phyloP scores from a whole-genome alignment of 30 jellyfish, hydroid and myxozoan genomes.

The Pelagia noctiluca region DNA sequence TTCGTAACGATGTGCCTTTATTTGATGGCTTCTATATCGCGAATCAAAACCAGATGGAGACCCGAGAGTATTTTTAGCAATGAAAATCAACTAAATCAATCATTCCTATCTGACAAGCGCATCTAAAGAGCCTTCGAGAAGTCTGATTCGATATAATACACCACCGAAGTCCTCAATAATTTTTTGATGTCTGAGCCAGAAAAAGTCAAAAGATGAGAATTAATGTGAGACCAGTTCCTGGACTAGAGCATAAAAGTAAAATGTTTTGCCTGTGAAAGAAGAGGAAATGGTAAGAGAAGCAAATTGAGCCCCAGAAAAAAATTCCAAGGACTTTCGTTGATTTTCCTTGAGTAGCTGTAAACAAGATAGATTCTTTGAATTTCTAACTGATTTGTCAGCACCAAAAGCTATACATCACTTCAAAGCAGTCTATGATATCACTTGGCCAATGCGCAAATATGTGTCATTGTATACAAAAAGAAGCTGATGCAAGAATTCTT shows the following conservation, averaged over 20 bases:
- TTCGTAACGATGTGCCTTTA: slow-evolving; percentile 44
- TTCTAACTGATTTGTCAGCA: slow-evolving; percentile 12
- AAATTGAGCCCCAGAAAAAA: slow-evolving; percentile 5
- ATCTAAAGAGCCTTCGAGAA: slow-evolving; percentile 19
- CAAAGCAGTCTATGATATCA: slow-evolving; percentile 43
- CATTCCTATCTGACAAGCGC: slow-evolving; percentile 48
- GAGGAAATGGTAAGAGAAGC: slow-evolving; percentile 12
- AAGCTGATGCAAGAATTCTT: slow-evolving; percentile 48
- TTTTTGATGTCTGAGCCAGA: slow-evolving; percentile 1
- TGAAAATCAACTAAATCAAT: too few species aligned
- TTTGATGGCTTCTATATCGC: slow-evolving; percentile 55
- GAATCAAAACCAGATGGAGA: slow-evolving; percentile 43
- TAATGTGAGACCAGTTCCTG: slow-evolving; percentile 28
- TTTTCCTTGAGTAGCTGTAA: slow-evolving; percentile 32
- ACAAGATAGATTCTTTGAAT: slow-evolving; percentile 14
- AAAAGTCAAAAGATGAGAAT: slow-evolving; percentile 17
- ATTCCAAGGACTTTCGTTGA: slow-evolving; percentile 17
- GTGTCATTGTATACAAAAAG: slow-evolving; percentile 52
- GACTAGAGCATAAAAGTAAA: slow-evolving; percentile 26
- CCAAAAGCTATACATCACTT: slow-evolving; percentile 7
- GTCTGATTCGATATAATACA: slow-evolving; percentile 31
- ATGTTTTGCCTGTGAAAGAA: slow-evolving; percentile 7
- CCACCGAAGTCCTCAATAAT: slow-evolving; percentile 13
- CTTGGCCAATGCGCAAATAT: slow-evolving; percentile 42
- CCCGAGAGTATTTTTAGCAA: slow-evolving; percentile 31